Percentiles rank a stretch among this genome's conserved stretches.
These are phyloP conservation scores for Hydropsyche tenuis DNA, from an alignment of 1,140 invertebrate species.

Conservation along the genomic window DNA sequence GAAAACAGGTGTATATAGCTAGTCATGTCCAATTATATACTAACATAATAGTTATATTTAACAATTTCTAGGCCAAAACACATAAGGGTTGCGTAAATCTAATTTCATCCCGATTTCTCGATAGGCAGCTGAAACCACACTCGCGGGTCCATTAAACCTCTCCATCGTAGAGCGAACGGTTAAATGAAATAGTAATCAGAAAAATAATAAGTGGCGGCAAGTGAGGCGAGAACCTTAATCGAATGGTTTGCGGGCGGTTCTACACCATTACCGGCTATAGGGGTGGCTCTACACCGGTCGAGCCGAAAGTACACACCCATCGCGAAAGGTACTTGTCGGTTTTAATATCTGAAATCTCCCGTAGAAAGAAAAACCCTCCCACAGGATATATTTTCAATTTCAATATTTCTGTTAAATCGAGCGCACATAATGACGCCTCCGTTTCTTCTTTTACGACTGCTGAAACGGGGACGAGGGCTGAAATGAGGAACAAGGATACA, in stretches of 20 bases:
- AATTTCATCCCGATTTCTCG: too few species aligned
- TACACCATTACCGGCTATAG: too few species aligned
- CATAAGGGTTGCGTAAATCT: too few species aligned
- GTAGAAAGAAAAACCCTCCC: background rate
- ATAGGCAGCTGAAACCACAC: too few species aligned
- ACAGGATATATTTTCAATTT: conserved; percentile 36
- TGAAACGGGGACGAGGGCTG: background rate
- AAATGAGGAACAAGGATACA: background rate
- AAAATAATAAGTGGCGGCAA: conserved; percentile 32
- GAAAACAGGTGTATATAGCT: too few species aligned
- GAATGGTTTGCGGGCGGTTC: conserved; percentile 9
- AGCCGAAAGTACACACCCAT: too few species aligned
- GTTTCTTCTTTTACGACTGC: conserved; percentile 7
- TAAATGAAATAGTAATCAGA: conserved; percentile 37
- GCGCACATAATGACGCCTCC: conserved; percentile 34
- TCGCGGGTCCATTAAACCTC: too few species aligned
- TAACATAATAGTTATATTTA: too few species aligned
- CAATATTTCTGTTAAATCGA: conserved; percentile 38
- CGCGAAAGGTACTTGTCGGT: conserved; percentile 22
- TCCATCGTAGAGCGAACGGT: too few species aligned
- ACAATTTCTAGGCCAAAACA: too few species aligned
- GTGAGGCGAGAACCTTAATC: conserved; percentile 30
- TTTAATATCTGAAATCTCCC: conserved; percentile 13
- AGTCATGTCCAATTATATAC: too few species aligned
- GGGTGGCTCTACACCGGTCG: too few species aligned